phyloP scores from a whole-genome alignment of 92 coral and sea anemone genomes.

The Zoanthus gigantus region DNA sequence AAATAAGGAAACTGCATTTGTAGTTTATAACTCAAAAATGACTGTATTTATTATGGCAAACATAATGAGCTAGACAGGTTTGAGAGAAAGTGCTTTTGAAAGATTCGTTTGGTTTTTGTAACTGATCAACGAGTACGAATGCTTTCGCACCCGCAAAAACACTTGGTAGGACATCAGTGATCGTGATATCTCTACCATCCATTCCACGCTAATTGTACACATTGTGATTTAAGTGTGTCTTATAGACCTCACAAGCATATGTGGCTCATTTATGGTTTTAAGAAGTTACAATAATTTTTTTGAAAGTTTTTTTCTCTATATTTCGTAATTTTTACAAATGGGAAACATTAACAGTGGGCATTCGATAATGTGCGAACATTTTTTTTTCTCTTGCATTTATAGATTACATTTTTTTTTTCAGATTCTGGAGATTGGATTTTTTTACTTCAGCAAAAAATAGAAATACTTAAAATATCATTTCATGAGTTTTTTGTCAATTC shows the following conservation, averaged over 20 bases:
- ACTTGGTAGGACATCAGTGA: too few species aligned
- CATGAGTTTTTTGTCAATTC: conserved; percentile 29
- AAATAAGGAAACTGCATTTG: too few species aligned
- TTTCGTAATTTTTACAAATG: conserved; percentile 38
- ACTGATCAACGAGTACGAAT: too few species aligned
- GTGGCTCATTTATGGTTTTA: conserved; percentile 35
- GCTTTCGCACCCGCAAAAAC: too few species aligned
- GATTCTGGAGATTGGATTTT: conserved; percentile 18
- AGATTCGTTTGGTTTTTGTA: too few species aligned
- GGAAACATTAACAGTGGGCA: conserved; percentile 10
- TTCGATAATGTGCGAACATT: conserved; percentile 25
- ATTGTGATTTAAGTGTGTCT: too few species aligned
- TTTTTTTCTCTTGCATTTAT: conserved; percentile 9
- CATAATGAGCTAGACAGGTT: too few species aligned
- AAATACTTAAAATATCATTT: conserved; percentile 31
- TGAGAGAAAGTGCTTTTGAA: too few species aligned
- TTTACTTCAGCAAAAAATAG: background rate
- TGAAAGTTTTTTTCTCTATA: conserved; percentile 9
- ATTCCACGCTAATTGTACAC: too few species aligned
- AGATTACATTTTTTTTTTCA: conserved; percentile 1
- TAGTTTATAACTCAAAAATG: too few species aligned
- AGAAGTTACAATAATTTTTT: background rate
- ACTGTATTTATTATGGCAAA: too few species aligned
- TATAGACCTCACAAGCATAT: conserved; percentile 5
- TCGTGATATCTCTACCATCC: background rate